Evolutionary conservation across 2,113 vertebrate genomes (phyloP).

Genomic region (Cryptotis parvus): DNA sequence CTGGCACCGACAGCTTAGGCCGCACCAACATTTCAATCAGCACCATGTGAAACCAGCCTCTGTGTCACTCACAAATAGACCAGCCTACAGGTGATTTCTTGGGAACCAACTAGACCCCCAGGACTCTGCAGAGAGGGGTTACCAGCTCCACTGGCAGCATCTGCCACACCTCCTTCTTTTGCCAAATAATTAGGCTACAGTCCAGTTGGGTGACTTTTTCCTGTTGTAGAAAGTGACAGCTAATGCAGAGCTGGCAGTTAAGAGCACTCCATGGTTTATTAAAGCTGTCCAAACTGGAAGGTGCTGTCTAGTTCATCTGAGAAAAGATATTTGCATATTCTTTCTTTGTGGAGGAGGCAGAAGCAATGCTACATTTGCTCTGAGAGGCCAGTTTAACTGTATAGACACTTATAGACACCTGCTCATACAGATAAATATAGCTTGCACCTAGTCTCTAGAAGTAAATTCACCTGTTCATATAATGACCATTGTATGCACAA

Average conservation of each 20-base stretch:
- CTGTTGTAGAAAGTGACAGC: slow-evolving; percentile 61
- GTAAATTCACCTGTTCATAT: not conserved
- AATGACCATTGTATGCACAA: not conserved
- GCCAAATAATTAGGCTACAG: slow-evolving; percentile 75
- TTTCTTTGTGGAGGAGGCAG: not conserved
- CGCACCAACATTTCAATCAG: slow-evolving; percentile 65
- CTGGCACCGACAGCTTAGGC: slow-evolving; percentile 44
- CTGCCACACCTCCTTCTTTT: slow-evolving; percentile 46
- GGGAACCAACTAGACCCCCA: not conserved
- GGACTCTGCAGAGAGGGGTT: not conserved
- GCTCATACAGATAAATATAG: not conserved
- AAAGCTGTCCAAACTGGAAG: not conserved
- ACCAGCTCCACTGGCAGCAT: not conserved
- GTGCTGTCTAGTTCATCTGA: slow-evolving; percentile 27
- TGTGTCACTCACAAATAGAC: slow-evolving; percentile 61
- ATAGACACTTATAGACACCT: not conserved
- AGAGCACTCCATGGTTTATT: not conserved
- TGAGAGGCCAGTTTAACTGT: not conserved
- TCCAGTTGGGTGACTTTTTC: slow-evolving; percentile 70
- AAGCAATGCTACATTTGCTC: not conserved
- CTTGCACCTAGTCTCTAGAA: not conserved
- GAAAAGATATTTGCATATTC: slow-evolving; percentile 51
- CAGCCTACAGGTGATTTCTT: not conserved
- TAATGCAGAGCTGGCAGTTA: slow-evolving; percentile 55
- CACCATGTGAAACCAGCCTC: not conserved